phyloP scores from a whole-genome alignment of 2,113 vertebrate species.

The Bucco capensis region DNA sequence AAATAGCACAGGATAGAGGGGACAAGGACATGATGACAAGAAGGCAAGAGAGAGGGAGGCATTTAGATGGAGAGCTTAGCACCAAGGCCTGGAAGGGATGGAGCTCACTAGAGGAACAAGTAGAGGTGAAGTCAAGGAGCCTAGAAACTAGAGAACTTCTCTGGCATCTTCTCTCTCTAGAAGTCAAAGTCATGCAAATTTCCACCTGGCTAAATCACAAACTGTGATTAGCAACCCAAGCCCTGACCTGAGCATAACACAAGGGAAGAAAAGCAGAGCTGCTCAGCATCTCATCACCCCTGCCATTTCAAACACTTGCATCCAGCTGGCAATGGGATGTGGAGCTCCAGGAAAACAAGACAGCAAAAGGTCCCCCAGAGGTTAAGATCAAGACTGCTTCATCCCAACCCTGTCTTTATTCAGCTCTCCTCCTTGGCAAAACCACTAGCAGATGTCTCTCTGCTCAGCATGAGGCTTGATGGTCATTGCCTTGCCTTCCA shows the following conservation, averaged over 20 bases:
- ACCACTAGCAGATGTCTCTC: background rate
- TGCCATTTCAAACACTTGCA: background rate
- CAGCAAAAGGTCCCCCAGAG: background rate
- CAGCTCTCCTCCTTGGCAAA: background rate
- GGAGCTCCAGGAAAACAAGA: background rate
- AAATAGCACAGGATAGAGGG: rapidly evolving
- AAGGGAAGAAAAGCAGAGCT: background rate
- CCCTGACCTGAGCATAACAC: background rate
- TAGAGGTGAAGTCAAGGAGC: background rate
- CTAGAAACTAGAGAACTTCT: background rate
- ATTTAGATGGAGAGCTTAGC: background rate
- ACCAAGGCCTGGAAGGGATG: background rate
- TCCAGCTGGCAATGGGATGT: background rate
- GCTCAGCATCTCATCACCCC: background rate
- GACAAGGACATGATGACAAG: background rate
- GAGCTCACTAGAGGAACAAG: background rate
- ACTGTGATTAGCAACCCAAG: background rate
- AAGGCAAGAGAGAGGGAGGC: background rate
- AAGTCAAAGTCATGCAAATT: background rate
- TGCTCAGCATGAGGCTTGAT: background rate
- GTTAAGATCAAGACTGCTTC: background rate
- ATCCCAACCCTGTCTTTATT: background rate
- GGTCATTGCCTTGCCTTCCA: background rate
- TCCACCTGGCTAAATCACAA: background rate
- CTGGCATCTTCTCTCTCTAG: background rate